Conservation (phyloP, 2,888 invertebrate species). For the Caenorhabditis uteleia region DNA sequence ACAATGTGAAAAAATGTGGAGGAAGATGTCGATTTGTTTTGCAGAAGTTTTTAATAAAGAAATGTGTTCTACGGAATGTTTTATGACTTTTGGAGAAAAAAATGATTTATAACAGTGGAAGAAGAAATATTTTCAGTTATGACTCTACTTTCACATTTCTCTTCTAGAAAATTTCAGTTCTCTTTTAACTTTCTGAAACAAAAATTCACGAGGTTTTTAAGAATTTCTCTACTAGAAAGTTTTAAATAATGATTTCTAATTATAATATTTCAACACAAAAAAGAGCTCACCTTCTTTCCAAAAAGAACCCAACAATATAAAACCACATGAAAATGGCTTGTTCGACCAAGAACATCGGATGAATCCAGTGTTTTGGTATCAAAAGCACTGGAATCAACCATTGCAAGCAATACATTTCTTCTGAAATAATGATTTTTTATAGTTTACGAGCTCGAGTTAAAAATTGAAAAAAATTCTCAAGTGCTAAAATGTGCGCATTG, state of each 20-base stretch:
- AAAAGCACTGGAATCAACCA: slow-evolving; percentile 94
- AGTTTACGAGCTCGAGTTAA: neutral
- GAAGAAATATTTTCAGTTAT: too few species aligned
- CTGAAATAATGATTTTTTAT: neutral
- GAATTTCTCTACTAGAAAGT: neutral
- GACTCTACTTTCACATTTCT: too few species aligned
- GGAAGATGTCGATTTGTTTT: too few species aligned
- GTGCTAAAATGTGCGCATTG: neutral
- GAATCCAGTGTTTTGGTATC: slow-evolving; percentile 90
- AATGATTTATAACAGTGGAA: too few species aligned
- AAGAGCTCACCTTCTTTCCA: slow-evolving; percentile 77
- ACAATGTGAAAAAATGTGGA: too few species aligned
- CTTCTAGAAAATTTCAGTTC: too few species aligned
- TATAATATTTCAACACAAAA: too few species aligned
- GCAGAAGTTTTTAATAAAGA: too few species aligned
- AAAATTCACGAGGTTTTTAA: too few species aligned
- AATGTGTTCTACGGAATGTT: too few species aligned
- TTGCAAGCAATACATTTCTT: slow-evolving; percentile 91
- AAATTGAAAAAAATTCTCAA: neutral
- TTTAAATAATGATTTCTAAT: neutral
- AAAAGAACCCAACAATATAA: slow-evolving; percentile 92
- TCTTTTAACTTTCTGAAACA: too few species aligned
- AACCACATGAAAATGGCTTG: slow-evolving; percentile 93
- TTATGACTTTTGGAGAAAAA: too few species aligned
- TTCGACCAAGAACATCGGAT: slow-evolving; percentile 92